Evolutionary conservation across 2,797 vertebrate species (phyloP).

Genomic region (Melanotaenia maccullochi): DNA sequence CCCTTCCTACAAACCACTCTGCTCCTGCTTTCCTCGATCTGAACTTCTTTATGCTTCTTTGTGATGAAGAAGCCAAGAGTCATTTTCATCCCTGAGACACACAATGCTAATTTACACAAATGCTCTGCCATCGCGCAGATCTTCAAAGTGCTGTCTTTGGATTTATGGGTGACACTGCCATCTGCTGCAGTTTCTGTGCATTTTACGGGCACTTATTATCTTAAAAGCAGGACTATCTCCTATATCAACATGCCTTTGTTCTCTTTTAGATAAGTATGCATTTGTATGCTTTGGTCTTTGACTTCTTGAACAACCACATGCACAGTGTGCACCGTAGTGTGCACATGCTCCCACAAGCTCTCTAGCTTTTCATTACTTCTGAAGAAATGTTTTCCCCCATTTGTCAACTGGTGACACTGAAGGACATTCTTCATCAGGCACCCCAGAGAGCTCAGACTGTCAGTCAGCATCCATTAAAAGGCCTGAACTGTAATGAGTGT

Average conservation of each 20-base stretch:
- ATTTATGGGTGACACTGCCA: conserved; percentile 70
- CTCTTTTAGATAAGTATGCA: not conserved
- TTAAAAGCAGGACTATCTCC: conserved; percentile 2
- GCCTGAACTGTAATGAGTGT: conserved; percentile 71
- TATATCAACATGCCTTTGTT: conserved; percentile 9
- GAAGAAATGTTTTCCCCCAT: conserved; percentile 55
- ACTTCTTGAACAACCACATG: conserved; percentile 3
- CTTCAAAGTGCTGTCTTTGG: conserved; percentile 10
- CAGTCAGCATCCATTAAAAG: conserved; percentile 70
- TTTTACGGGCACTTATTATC: conserved; percentile 40
- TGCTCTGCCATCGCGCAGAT: conserved; percentile 41
- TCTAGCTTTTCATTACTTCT: conserved; percentile 42
- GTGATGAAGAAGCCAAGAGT: conserved; percentile 50
- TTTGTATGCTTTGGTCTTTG: conserved; percentile 25
- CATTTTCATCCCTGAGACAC: conserved; percentile 70
- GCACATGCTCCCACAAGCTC: conserved; percentile 49
- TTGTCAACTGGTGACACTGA: conserved; percentile 75
- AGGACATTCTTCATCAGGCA: conserved; percentile 74
- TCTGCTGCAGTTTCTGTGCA: conserved; percentile 52
- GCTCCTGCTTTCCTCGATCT: conserved; percentile 13
- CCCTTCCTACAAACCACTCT: conserved; percentile 17
- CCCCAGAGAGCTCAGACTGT: conserved; percentile 70
- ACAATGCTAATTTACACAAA: conserved; percentile 70
- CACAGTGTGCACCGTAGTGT: conserved; percentile 1
- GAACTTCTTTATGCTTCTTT: conserved; percentile 43